Evolutionary conservation across 2,113 vertebrate species (phyloP).

Genomic region (Petromus typicus): DNA sequence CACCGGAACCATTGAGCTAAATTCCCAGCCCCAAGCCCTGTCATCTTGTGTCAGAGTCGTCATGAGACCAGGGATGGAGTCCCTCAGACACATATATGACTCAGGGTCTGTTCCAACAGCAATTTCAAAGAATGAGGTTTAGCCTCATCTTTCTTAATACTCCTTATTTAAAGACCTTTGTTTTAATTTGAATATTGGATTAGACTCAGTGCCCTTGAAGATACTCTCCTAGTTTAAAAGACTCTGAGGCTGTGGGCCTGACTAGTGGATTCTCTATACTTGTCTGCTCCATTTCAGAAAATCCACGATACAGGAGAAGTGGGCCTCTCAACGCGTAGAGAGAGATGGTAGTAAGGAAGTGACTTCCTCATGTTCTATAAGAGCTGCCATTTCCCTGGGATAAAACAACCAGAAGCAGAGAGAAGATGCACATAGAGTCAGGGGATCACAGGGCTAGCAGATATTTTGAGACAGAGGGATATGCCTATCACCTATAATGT

Average conservation of each 20-base stretch:
- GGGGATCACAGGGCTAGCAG: neutral
- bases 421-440: neutral
- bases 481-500: neutral
- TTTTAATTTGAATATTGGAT: slow-evolving; percentile 2
- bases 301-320: neutral
- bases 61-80: slow-evolving; percentile 59
- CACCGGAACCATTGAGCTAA: no score
- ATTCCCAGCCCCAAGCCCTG: no score
- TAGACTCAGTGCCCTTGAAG: neutral
- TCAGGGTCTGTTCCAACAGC: neutral
- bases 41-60: slow-evolving; percentile 50
- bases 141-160: neutral
- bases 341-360: neutral
- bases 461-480: neutral
- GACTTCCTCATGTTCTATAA: neutral
- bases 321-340: neutral
- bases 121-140: slow-evolving; percentile 8
- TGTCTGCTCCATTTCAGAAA: neutral
- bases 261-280: neutral
- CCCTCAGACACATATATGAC: neutral
- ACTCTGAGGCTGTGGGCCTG: neutral
- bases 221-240: neutral
- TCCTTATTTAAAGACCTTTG: neutral
- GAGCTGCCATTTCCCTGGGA: neutral
- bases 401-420: neutral